Evolutionary conservation across 1,140 invertebrate species (phyloP), one percentile per base, ranked within the genome.

Genomic region (Phymorhynchus buccinoides): DNA sequence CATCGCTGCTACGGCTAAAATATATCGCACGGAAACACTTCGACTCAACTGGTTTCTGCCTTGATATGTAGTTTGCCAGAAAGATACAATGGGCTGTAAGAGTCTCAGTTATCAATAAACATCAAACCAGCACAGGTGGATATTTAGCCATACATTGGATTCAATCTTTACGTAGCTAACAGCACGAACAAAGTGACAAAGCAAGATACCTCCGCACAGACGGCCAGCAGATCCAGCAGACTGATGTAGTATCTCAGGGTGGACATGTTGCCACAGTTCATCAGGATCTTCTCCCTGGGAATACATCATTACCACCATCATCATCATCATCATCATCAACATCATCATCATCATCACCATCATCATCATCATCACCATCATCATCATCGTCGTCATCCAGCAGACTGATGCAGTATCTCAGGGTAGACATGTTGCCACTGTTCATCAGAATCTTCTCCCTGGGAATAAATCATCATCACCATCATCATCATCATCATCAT

Each of bases 141-240:
- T n/a, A n/a, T n/a, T n/a, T n/a, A n/a, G n/a, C n/a, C n/a, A n/a
- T n/a, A n/a, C n/a, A n/a, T n/a, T n/a, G n/a, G n/a, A n/a, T n/a
- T n/a, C n/a, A n/a, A n/a, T n/a, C n/a, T n/a, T n/a, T n/a, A n/a
- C n/a, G n/a, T n/a, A n/a, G n/a, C n/a, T n/a, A n/a, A n/a, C n/a
- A n/a, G n/a, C n/a, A n/a, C n/a, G n/a, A n/a, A n/a, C n/a, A n/a
- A n/a, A n/a, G n/a, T n/a, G n/a, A n/a, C n/a, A n/a, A n/a, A 22
- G n/a, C 30, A 62, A 84, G 84, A 85, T 84, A 92, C 91, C 89
- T 92, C 91, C 18, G 91, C 91, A 87, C 91, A 92, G 4, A 90
- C 87, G 7, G 91, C 89, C 42, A 92, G 87, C 2, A 92, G 85
- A 48, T 92, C 91, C 37, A 92, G 73, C 3, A 92, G 73, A 85